Evolutionary conservation across 2,797 vertebrate species (phyloP), one percentile per base, ranked within the genome.

Genomic region (Eidolon dupreanum): DNA sequence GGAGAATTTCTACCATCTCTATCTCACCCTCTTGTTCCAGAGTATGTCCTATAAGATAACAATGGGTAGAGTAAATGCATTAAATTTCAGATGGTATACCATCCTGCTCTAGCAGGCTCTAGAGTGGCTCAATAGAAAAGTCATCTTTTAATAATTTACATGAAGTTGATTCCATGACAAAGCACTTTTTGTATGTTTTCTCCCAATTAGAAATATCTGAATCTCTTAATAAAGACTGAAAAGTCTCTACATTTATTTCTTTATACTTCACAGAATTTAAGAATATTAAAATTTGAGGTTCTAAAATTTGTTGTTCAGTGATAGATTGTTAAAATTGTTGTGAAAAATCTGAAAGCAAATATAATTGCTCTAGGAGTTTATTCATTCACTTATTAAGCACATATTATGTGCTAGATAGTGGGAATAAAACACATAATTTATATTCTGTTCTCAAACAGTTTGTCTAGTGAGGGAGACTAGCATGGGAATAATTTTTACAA

Each of bases 271-370:
- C 8, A 88, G 55, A 71, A 96, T 81, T 91, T 63, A 66, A 94
- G 59, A 49, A 7, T 31, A 79, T 38, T 92, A 93, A 85, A 92
- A 85, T 81, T 55, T 78, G 43, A 74, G 65, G n/a, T 92, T 87
- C 46, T 86, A 43, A 83, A 49, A 55, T 68, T 46, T 85, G 8
- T 31, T 85, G 3, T 73, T 82, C 65, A 73, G 19, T 46, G 38
- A 43, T 78, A 88, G 24, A 5, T 59, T 94, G 22, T 63, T 22
- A 78, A 86, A 94, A 57, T 3, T 78, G 38, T 36, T 63, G 16
- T 28, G 61, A 77, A 87, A 75, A 91, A 49, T 71, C 41, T 65
- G 49, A 75, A 57, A 79, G 16, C 9, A 93, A 94, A 41, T 2
- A 28, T 4, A 59, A 5, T 41, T 73, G 13, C 38, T 65, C 5